Conservation (phyloP, 2,888 invertebrate species). For the Sipha maydis region DNA sequence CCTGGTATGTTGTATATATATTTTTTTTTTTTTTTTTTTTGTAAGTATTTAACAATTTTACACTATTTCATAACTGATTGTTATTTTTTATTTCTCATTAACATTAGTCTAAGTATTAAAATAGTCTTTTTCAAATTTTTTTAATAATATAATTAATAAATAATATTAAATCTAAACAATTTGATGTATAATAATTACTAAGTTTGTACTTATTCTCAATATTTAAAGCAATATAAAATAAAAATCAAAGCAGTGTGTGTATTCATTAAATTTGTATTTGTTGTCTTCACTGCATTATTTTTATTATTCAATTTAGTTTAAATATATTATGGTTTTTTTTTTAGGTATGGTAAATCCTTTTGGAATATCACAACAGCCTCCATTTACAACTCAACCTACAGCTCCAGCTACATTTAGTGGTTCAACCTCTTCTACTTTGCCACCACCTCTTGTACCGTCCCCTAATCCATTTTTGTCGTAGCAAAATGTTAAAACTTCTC, state of each 20-base stretch:
- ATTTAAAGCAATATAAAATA: no score
- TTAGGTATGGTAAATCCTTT: constrained; percentile 63
- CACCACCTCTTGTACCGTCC: constrained; percentile 66
- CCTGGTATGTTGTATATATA: constrained; percentile 63
- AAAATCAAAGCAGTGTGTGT: no score
- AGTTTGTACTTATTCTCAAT: no score
- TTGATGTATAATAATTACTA: no score
- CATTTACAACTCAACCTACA: constrained; percentile 60
- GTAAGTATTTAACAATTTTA: no score
- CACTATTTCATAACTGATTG: no score
- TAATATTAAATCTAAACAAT: no score
- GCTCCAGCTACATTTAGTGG: constrained; percentile 54
- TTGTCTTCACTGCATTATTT: not conserved
- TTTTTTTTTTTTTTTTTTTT: not conserved
- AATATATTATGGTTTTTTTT: constrained; percentile 2
- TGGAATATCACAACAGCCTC: constrained; percentile 60
- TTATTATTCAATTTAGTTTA: not conserved
- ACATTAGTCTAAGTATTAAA: no score
- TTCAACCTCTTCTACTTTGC: constrained; percentile 61
- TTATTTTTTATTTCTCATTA: no score
- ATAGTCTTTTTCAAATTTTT: no score
- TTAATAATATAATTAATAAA: no score
- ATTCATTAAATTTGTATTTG: no score
- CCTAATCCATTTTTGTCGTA: constrained; percentile 78
- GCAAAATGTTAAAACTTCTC: constrained; percentile 63